These are phyloP conservation scores for Catocala nupta DNA, from an alignment of 2,888 invertebrate species.

Conservation along the genomic window DNA sequence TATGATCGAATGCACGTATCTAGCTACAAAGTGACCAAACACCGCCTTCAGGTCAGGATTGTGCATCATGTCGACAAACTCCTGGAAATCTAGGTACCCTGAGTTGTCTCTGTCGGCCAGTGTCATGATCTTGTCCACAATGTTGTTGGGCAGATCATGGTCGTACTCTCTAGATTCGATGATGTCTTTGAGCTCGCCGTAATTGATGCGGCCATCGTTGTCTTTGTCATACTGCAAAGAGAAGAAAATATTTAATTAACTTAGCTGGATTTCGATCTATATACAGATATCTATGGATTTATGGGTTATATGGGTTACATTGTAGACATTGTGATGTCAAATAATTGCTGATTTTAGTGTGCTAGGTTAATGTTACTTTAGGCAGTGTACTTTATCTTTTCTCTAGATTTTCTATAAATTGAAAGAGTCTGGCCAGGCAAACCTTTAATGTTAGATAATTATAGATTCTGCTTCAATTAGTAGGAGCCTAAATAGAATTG, in stretches of 20 bases:
- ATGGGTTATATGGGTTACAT: too few species aligned
- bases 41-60: conserved; percentile 88
- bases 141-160: conserved; percentile 90
- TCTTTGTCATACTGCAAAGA: conserved; percentile 90
- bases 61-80: conserved; percentile 91
- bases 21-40: conserved; percentile 89
- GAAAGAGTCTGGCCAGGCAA: too few species aligned
- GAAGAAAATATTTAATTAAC: neutral
- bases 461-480: too few species aligned
- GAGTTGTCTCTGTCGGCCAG: conserved; percentile 89
- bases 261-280: too few species aligned
- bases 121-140: conserved; percentile 89
- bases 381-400: too few species aligned
- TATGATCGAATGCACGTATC: conserved; percentile 88
- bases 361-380: too few species aligned
- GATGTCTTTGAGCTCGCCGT: conserved; percentile 89
- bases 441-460: too few species aligned
- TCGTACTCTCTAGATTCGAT: conserved; percentile 88
- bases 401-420: too few species aligned
- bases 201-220: conserved; percentile 90
- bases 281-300: too few species aligned
- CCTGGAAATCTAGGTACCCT: conserved; percentile 90
- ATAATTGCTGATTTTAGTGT: too few species aligned
- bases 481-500: too few species aligned
- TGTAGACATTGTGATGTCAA: too few species aligned